Evolutionary conservation across 2,888 invertebrate species (phyloP).

Genomic region (Resseliella maxima): DNA sequence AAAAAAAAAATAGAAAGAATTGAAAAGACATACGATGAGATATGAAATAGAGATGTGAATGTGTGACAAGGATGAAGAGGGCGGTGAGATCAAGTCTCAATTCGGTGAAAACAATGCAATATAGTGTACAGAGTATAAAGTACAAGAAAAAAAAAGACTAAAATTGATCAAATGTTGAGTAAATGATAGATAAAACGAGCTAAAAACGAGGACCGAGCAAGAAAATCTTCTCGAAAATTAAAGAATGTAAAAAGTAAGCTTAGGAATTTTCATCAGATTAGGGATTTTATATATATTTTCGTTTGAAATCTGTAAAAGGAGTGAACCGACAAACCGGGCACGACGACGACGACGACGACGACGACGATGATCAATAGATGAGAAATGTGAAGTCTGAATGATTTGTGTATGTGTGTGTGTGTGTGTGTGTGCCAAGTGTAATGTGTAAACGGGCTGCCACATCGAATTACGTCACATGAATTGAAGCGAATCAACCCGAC

Average conservation of each 20-base stretch:
- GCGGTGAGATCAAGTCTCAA: not conserved
- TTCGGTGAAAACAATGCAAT: too few relatives aligned
- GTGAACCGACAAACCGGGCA: not conserved
- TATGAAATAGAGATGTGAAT: not conserved
- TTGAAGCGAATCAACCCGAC: not conserved
- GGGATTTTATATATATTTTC: conserved; percentile 28
- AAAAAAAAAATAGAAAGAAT: not conserved
- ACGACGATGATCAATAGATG: not conserved
- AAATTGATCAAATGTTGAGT: not conserved
- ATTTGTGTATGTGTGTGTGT: not conserved
- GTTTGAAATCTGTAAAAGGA: not conserved
- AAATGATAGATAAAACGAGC: too few relatives aligned
- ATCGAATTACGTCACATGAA: conserved; percentile 6
- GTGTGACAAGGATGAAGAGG: conserved; percentile 13
- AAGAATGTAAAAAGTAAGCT: conserved; percentile 6
- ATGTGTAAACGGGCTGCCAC: conserved; percentile 28
- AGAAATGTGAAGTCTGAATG: not conserved
- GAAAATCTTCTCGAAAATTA: conserved; percentile 6
- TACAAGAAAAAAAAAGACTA: not conserved
- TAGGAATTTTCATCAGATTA: conserved; percentile 15
- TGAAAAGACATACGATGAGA: not conserved
- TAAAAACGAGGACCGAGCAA: not conserved
- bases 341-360: not conserved
- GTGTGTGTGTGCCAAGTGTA: not conserved
- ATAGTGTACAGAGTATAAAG: not conserved